phyloP scores from a whole-genome alignment of 1,140 invertebrate genomes.

The Drosophila bifasciata region DNA sequence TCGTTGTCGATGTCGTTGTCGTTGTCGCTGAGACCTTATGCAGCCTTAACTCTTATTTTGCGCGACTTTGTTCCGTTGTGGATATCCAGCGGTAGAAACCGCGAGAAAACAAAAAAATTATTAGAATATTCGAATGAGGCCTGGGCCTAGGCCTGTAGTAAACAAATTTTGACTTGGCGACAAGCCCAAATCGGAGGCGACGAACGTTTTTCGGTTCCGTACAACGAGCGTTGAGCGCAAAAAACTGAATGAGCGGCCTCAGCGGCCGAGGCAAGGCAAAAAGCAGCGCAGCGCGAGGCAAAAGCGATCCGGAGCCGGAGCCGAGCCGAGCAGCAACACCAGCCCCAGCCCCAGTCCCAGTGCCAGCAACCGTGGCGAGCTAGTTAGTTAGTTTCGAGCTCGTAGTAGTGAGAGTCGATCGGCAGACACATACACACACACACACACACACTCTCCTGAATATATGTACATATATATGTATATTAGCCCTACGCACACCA shows the following conservation, averaged over 20 bases:
- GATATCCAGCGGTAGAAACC: conserved; percentile 52
- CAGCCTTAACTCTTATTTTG: conserved; percentile 45
- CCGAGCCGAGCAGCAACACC: conserved; percentile 47
- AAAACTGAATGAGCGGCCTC: conserved; percentile 80
- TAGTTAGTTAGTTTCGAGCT: conserved; percentile 78
- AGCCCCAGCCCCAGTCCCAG: conserved; percentile 36
- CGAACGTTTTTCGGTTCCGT: conserved; percentile 73
- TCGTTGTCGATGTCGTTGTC: neutral
- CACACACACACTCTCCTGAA: neutral
- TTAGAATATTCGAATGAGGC: conserved; percentile 21
- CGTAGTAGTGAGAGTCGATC: conserved; percentile 78
- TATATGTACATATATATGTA: too few species aligned
- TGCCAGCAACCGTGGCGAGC: conserved; percentile 56
- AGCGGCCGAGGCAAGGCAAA: conserved; percentile 78
- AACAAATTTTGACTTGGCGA: conserved; percentile 63
- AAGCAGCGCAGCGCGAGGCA: conserved; percentile 66
- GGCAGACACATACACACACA: conserved; percentile 44
- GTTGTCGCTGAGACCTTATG: conserved; percentile 13
- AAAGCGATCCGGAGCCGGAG: conserved; percentile 47
- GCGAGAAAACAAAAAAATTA: conserved; percentile 48
- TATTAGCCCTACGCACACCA: conserved; percentile 20
- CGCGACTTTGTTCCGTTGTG: conserved; percentile 26
- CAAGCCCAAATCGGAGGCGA: conserved; percentile 46
- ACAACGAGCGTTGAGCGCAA: conserved; percentile 81
- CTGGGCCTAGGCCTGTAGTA: conserved; percentile 20